Evolutionary conservation across 2,113 vertebrate genomes (phyloP).

Genomic region (Fulica atra): DNA sequence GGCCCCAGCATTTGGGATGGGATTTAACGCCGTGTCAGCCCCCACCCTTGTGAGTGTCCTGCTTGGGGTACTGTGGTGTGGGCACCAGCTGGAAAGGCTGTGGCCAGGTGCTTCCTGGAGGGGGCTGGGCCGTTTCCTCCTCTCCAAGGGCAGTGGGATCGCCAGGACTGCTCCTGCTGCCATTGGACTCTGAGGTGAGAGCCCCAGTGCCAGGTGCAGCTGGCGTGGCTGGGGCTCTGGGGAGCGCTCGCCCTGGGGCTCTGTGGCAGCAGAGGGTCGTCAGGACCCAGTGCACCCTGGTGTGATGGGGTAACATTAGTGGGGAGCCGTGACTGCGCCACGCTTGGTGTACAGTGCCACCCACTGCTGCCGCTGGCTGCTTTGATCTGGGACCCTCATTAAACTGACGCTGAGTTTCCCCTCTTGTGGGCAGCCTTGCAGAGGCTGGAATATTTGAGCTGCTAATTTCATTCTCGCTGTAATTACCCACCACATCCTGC

Average conservation of each 20-base stretch:
- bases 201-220: rapidly evolving
- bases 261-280: not conserved
- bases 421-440: not conserved
- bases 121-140: rapidly evolving
- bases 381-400: not conserved
- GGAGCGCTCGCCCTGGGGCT: rapidly evolving
- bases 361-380: not conserved
- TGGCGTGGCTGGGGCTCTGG: rapidly evolving
- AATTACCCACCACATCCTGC: not conserved
- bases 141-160: not conserved
- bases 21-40: rapidly evolving
- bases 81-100: not conserved
- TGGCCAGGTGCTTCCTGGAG: not conserved
- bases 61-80: not conserved
- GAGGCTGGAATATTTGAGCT: not conserved
- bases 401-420: rapidly evolving
- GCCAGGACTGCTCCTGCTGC: not conserved
- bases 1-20: not conserved
- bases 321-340: rapidly evolving
- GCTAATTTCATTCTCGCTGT: not conserved
- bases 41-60: rapidly evolving
- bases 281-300: rapidly evolving
- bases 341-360: rapidly evolving
- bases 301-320: rapidly evolving
- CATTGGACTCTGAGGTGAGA: not conserved